phyloP scores from a whole-genome alignment of 2,797 vertebrate species.

The Knipowitschia caucasica region DNA sequence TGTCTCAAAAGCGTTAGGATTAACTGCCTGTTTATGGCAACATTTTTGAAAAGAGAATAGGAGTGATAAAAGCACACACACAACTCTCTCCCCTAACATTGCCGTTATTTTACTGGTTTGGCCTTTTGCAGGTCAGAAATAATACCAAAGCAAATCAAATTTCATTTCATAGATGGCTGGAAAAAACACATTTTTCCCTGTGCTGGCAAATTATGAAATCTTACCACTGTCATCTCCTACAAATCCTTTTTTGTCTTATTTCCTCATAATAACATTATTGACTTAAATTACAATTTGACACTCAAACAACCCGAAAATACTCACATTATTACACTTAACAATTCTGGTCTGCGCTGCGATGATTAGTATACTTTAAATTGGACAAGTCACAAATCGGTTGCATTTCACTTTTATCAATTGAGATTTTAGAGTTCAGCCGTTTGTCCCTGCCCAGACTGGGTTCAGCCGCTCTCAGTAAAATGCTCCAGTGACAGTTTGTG shows the following conservation, averaged over 20 bases:
- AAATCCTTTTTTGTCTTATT: constrained; percentile 26
- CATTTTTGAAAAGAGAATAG: constrained; percentile 21
- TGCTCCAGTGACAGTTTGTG: constrained; percentile 44
- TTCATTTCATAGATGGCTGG: constrained; percentile 35
- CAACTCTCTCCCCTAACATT: constrained; percentile 13
- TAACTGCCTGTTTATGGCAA: constrained; percentile 40
- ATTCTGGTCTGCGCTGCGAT: too few species aligned
- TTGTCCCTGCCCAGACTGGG: constrained; percentile 43
- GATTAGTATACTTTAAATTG: too few species aligned
- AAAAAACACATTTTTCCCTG: constrained; percentile 24
- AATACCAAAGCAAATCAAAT: constrained; percentile 32
- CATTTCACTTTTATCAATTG: constrained; percentile 13
- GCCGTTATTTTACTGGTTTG: constrained; percentile 18
- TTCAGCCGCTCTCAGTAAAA: constrained; percentile 40
- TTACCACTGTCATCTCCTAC: constrained; percentile 22
- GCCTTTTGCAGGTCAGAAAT: constrained; percentile 17
- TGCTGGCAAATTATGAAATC: constrained; percentile 19
- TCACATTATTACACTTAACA: too few species aligned
- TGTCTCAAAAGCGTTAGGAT: constrained; percentile 22
- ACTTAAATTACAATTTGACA: not conserved
- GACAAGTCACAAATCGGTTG: not conserved
- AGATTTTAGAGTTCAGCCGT: constrained; percentile 42
- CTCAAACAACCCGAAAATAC: too few species aligned
- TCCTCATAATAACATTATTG: not conserved
- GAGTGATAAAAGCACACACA: constrained; percentile 3